A percentile compares a stretch with the other conserved stretches of the same genome.
Evolutionary conservation across 2,113 vertebrate genomes (phyloP).

Genomic region (Rhinopomastus cyanomelas): DNA sequence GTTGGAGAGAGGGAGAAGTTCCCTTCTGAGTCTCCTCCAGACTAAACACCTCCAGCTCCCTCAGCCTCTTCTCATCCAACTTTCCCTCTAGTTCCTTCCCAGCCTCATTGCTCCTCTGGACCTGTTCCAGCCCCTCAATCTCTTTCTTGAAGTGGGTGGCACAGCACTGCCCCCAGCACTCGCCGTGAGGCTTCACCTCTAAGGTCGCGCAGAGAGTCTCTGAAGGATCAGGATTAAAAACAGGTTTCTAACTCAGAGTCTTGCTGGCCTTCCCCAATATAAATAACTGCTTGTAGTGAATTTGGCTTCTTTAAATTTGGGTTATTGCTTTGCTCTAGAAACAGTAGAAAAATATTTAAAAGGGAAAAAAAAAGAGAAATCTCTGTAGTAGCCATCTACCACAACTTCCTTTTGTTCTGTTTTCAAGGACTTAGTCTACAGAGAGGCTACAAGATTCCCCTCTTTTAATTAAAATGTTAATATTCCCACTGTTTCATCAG

Average conservation of each 20-base stretch:
- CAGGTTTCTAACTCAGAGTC: not conserved
- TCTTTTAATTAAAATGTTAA: conserved; percentile 55
- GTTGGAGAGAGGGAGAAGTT: too few species aligned
- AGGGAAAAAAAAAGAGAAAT: not conserved
- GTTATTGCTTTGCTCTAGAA: not conserved
- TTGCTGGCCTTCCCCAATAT: not conserved
- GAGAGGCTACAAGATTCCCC: not conserved
- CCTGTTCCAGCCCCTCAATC: too few species aligned
- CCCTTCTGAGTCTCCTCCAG: too few species aligned
- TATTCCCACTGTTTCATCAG: conserved; percentile 42
- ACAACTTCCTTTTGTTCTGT: conserved; percentile 13
- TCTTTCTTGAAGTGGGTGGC: too few species aligned
- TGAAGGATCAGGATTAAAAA: not conserved
- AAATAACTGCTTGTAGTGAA: not conserved
- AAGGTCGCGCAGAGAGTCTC: not conserved
- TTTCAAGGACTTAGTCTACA: conserved; percentile 25
- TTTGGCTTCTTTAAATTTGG: not conserved
- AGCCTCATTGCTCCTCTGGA: too few species aligned
- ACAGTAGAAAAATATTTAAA: not conserved
- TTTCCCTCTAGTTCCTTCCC: too few species aligned
- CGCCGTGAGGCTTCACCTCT: not conserved
- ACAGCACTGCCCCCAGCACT: too few species aligned
- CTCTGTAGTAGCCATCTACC: not conserved
- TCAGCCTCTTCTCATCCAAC: too few species aligned
- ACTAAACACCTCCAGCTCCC: too few species aligned